Base-by-base conservation (phyloP, 2,888 invertebrate genomes). In the Diaprepes abbreviatus region DNA sequence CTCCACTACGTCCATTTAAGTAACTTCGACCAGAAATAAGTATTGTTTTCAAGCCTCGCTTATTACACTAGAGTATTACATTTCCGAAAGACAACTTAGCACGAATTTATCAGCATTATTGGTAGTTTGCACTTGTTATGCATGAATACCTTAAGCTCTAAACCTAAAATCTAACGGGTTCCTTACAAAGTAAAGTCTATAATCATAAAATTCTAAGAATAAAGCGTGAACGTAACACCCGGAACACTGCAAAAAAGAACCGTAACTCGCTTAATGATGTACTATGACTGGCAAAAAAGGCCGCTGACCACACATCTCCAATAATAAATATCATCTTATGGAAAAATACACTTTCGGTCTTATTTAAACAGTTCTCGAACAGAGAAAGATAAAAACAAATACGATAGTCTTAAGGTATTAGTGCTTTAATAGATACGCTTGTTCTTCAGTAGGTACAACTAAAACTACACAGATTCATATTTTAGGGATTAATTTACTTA, bases 211-310 rank as follows among this genome's bases (percentile, higher is more conserved):
- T 57, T 12, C 12, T 54, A 17, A 28, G 19, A 54, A 52, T 52
- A 31, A 33, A 33, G 52, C 52, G 52, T 33, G 52, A 40, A 43
- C 19, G 21, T 17, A 43, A 21, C 35, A 54, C 54, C 54, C 54
- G 54, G 54, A 54, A 54, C 36, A 17, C 12, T 31, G 28, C 50
- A 16, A 19, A 57, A 36, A 57, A 57, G 36, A 57, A 57, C 57
- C 57, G 57, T 57, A 57, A 57, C 35, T 16, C 17, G 57, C 14
- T 36, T 57, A 57, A 57, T 57, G 40, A 57, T 57, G 38, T 40
- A 40, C 57, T 24, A 57, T 57, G 57, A 57, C 57, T 40, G 40
- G 57, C 57, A 24, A 57, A 38, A 35, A 24, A 16, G 24, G 12
- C 36, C 16, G 21, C 9, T 38, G 16, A 57, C 57, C 36, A 57